phyloP scores from a whole-genome alignment of 2,113 vertebrate species.

The Tringa solitaria region DNA sequence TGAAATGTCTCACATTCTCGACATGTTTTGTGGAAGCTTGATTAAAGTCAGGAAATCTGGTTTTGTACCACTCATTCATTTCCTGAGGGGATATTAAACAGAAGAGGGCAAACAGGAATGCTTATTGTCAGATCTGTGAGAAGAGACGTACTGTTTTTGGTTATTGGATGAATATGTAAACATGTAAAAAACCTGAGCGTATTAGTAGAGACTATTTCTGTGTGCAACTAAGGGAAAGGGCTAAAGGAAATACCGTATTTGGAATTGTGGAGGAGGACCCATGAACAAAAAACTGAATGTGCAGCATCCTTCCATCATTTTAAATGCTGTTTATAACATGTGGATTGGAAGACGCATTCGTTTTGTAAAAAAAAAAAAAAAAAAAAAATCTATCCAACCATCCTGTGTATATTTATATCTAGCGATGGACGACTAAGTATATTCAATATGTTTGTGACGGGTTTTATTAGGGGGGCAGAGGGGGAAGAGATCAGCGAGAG shows the following conservation, averaged over 20 bases:
- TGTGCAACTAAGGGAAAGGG: background rate
- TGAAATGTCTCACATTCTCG: slow-evolving; percentile 72
- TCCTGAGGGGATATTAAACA: slow-evolving; percentile 70
- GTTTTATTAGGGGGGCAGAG: background rate
- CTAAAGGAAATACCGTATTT: background rate
- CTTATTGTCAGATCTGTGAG: slow-evolving; percentile 55
- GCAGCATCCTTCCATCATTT: background rate
- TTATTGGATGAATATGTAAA: slow-evolving; percentile 11
- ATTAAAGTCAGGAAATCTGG: slow-evolving; percentile 82
- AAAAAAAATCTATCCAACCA: background rate
- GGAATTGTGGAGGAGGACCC: background rate
- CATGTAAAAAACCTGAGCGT: background rate
- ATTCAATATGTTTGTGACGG: slow-evolving; percentile 19
- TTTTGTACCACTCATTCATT: slow-evolving; percentile 82
- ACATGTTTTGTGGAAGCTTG: slow-evolving; percentile 77
- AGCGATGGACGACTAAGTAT: background rate
- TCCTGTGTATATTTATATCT: background rate
- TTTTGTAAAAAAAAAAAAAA: background rate
- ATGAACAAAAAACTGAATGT: background rate
- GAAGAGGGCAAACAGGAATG: slow-evolving; percentile 24
- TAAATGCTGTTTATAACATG: background rate
- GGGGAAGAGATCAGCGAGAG: slow-evolving; percentile 29
- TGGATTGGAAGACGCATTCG: background rate
- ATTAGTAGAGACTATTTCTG: background rate
- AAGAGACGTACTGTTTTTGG: background rate